Base-by-base conservation (phyloP, 1,140 invertebrate genomes). In the Eriocheir sinensis region DNA sequence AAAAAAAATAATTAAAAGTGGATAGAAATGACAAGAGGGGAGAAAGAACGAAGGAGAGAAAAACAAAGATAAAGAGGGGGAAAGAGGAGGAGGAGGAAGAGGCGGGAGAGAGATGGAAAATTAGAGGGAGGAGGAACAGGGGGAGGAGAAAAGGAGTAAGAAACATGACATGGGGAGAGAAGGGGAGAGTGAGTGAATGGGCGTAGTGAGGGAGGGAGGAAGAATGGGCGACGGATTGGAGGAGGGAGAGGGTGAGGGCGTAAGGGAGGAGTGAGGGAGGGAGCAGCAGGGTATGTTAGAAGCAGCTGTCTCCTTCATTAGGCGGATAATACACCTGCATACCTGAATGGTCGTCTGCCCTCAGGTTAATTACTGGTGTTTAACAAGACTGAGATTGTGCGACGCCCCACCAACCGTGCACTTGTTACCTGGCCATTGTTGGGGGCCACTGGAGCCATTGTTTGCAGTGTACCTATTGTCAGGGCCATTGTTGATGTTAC, bases 71-170 rank as follows among this genome's bases (percentile, higher is more conserved):
- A 36, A 17, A 27, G 32, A 38, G 38, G 21, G 34, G 30, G 8
- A 32, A 6, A 80, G 38, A 40, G 60, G 80, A 12, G 27, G 88
- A 53, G 41, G 32, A n/a, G 9, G 41, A 21, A 30, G 36, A 79
- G 17, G n/a, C 3, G 91, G 30, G 79, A 92, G 91, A 36, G 79
- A 81, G 72, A 83, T 38, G 38, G 79, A 79, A 38, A 36, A 79
- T 41, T 21, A 81, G 91, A 40, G 32, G 27, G 72, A 60, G 34
- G 81, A 38, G 40, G 79, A 30, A n/a, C 27, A 30, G 32, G 32
- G 27, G 34, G 21, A 79, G 30, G 2, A 38, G 21, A 6, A 34
- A 8, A 38, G 72, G 17, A 12, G 32, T 15, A 91, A 12, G 1
- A 53, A n/a, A 27, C 6, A 15, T 34, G 21, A 38, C 9, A 79